Conservation (phyloP, 2,113 vertebrate species). For the Chloebia gouldiae region DNA sequence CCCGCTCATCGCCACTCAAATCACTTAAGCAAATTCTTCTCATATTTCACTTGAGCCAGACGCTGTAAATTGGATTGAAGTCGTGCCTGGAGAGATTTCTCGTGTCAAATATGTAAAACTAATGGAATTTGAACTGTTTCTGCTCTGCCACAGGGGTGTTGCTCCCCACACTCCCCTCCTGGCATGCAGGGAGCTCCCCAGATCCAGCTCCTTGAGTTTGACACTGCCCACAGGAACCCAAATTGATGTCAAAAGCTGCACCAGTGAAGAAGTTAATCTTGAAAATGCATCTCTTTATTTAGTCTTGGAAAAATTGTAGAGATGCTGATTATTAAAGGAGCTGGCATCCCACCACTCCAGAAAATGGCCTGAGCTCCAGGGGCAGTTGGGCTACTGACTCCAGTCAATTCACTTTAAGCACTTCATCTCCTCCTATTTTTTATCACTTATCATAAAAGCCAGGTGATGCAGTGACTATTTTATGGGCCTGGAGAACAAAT, state of each 20-base stretch:
- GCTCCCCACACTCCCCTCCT: not conserved
- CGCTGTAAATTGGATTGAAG: not conserved
- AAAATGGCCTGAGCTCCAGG: not conserved
- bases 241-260: not conserved
- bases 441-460: not conserved
- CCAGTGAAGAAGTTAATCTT: not conserved
- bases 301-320: not conserved
- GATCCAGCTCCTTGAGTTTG: accelerated
- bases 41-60: not conserved
- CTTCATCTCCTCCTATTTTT: not conserved
- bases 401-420: not conserved
- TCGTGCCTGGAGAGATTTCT: not conserved
- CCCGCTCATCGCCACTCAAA: not conserved
- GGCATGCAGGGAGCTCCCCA: not conserved
- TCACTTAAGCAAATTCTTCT: not conserved
- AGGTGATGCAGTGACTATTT: not conserved
- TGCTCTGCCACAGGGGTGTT: not conserved
- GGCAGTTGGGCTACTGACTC: not conserved
- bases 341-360: not conserved
- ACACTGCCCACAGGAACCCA: not conserved
- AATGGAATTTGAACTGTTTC: not conserved
- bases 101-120: not conserved
- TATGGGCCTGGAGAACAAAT: not conserved
- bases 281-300: not conserved
- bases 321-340: not conserved